Conservation (phyloP, 2,797 vertebrate species). For the Sardinella longiceps region DNA sequence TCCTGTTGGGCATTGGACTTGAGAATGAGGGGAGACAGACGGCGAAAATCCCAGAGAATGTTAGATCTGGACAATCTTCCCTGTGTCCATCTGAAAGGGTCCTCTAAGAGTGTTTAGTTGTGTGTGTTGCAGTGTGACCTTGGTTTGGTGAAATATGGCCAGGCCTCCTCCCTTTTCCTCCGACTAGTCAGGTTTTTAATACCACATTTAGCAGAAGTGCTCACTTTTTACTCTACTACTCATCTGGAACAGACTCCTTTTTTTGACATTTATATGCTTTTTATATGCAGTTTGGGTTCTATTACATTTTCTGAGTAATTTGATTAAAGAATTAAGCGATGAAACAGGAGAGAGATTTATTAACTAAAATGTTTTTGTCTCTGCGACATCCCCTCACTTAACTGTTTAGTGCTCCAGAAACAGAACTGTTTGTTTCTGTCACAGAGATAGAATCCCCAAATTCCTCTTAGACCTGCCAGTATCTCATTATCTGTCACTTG, state of each 20-base stretch:
- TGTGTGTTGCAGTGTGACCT: background rate
- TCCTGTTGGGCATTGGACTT: background rate
- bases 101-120: background rate
- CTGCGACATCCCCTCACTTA: background rate
- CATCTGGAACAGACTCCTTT: background rate
- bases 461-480: background rate
- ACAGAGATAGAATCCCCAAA: background rate
- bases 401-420: background rate
- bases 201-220: background rate
- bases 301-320: background rate
- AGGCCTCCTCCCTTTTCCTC: background rate
- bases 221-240: background rate
- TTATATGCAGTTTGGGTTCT: background rate
- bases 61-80: background rate
- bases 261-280: background rate
- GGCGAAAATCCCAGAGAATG: background rate
- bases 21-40: background rate
- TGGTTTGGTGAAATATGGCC: background rate
- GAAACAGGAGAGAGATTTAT: background rate
- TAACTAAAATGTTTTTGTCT: background rate
- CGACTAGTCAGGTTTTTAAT: background rate
- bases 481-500: background rate
- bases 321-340: background rate
- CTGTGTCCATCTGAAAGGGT: background rate
- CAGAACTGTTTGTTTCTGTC: background rate